Evolutionary conservation across 1,140 invertebrate genomes (phyloP), one percentile per base, ranked within the genome.

Genomic region (Nasonia giraulti): DNA sequence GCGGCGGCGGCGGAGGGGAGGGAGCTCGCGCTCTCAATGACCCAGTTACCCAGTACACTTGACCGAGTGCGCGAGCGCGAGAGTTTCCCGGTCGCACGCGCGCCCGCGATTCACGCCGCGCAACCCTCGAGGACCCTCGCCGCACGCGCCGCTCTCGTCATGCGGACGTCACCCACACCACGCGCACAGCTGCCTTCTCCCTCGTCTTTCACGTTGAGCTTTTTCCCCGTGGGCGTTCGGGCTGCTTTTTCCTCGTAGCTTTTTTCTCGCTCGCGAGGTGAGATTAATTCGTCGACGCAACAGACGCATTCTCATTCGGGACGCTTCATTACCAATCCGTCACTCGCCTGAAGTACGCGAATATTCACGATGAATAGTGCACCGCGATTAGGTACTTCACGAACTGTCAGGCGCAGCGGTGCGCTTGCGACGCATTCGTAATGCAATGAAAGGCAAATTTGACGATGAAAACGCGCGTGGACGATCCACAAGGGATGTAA

Each of bases 21-120:
- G 62, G 87, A 89, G 88, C 87, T 88, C 89, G 89, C 89, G 88
- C 87, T 71, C 89, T 91, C 92, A 92, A 92, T 93, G 92, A 92
- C 92, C 92, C 85, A 92, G 90, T 93, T 92, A 93, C 92, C 92
- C 89, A 91, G 91, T 93, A 92, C 92, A 93, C 92, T 93, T 93
- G 92, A 92, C 92, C 92, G 91, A 90, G 83, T 85, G 84, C 74
- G 83, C 62, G 27, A 73, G 75, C 17, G 14, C 50, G 17, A 55
- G 50, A 14, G 12, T 82, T 66, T 71, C 27, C 37, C 20, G 12
- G 62, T 47, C 1, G 27, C 37, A 68, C 37, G 62, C 40, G 31
- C 31, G 27, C 20, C 3, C 37, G 17, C 73, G 33, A 84, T 80
- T 82, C 80, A 47, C 85, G 84, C 85, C 83, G 69, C 50, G 47